Evolutionary conservation across 2,113 vertebrate genomes (phyloP).

Genomic region (Ia io): DNA sequence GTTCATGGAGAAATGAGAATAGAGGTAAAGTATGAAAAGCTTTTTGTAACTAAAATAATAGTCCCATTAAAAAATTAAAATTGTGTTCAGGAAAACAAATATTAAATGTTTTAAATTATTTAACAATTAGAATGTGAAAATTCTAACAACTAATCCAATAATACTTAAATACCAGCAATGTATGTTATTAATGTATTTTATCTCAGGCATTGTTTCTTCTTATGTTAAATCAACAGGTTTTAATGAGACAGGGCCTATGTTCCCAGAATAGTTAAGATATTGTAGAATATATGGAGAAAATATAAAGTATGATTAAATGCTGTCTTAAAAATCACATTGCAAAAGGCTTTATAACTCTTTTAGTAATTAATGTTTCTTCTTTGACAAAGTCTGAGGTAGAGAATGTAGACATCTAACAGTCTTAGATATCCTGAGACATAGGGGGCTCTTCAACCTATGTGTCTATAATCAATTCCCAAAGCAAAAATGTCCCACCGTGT

Average conservation of each 20-base stretch:
- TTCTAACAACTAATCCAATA: slow-evolving; percentile 14
- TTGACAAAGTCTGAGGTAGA: slow-evolving; percentile 2
- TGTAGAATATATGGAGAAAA: background rate
- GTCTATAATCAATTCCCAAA: background rate
- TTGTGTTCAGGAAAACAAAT: background rate
- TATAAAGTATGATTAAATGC: background rate
- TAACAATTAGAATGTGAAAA: slow-evolving; percentile 37
- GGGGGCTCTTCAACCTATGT: background rate
- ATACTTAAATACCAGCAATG: background rate
- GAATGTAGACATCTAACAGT: background rate
- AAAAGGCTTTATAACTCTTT: background rate
- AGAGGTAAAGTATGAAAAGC: slow-evolving; percentile 80
- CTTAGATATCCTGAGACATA: background rate
- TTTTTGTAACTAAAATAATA: slow-evolving; percentile 23
- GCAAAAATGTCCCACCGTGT: background rate
- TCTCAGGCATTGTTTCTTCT: background rate
- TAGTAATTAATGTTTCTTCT: background rate
- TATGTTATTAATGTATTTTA: background rate
- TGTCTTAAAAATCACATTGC: background rate
- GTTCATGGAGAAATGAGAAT: slow-evolving; percentile 79
- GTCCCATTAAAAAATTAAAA: background rate
- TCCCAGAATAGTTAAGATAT: background rate
- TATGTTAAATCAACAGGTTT: background rate
- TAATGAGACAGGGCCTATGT: background rate
- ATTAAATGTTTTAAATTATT: background rate